Base-by-base conservation (phyloP, 1,140 invertebrate species). In the Dryas iulia region DNA sequence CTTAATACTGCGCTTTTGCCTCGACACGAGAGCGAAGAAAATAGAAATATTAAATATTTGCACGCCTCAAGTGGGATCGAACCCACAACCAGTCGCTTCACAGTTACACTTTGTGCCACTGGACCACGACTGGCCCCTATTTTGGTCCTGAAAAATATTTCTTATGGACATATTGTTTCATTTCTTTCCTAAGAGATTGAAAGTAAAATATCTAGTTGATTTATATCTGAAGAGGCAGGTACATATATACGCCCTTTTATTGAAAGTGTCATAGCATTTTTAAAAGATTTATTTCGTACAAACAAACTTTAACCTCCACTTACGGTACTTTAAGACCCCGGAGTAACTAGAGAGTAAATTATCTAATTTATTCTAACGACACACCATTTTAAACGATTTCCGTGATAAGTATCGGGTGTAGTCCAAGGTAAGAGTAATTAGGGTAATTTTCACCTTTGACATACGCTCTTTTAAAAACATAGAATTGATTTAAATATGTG, bases 381-480 rank as follows among this genome's bases (percentile, higher is more conserved):
- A 56, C 47, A 52, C 57, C 57, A 61, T 67, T 39, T 54, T 39
- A 61, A 23, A 14, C 18, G 26, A 53, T 26, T 25, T 26, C 33
- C 21, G n/a, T 39, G 66, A 67, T 61, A 67, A 61, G 23, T 10
- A 61, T 61, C 59, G 54, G 26, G 2, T n/a, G 54, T 30, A 54
- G 57, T 39, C 26, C 58, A 58, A 59, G 53, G 66, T 57, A 61
- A 23, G 30, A 30, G 39, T 67, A 61, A 67, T 67, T 67, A 67
- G 56, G 59, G 30, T 67, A 67, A 67, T 67, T 59, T 67, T 67
- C 66, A 67, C 59, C 66, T 67, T 67, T 67, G 66, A 67, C 66
- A 61, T 24, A 56, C 58, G 66, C 31, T 39, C 59, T 67, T 47
- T 24, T 23, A 57, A n/a, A 56, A 67, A 35, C 52, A 28, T 54